Evolutionary conservation across 2,797 vertebrate genomes (phyloP), one percentile per base, ranked within the genome.

Genomic region (Bryconaethiops microstoma): DNA sequence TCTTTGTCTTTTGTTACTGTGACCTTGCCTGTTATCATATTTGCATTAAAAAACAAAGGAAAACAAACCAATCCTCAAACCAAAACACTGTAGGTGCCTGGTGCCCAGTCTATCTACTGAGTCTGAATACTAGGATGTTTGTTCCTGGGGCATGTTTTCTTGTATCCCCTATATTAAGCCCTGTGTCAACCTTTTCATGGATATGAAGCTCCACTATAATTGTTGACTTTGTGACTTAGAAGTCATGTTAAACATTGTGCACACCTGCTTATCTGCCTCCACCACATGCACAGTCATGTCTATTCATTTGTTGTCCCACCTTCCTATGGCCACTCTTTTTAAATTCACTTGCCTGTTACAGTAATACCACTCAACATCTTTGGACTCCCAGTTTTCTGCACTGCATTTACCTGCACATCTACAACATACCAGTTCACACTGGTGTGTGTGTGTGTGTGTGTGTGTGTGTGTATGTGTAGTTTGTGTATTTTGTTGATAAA

Each of bases 181-280:
- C 35, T 39, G 14, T 40, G 63, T 8, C 39, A 16, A 40, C 17
- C 64, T 42, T 67, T 40, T 40, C n/a, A 17, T n/a, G 0, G 40
- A 17, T 35, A 40, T 35, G 42, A 67, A 42, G 39, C 7, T 67
- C 64, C 19, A n/a, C 39, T 42, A 10, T 42, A 42, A 39, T 64
- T 42, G 39, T 67, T 67, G 40, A 40, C n/a, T 8, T 35, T 42
- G n/a, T n/a, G 64, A 17, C 35, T 40, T 39, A 16, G 13, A 29
- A 64, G 7, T 64, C 63, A 64, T 64, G 29, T 64, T 64, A 64
- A 64, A 39, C 63, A 64, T 40, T 19, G 63, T 64, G 7, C 39
- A 40, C 64, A 4, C 19, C 17, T 40, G 29, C 63, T 64, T 67
- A 67, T 67, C 64, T 67, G 40, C 64, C 39, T 67, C 35, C 8